Base-by-base conservation (phyloP, 2,113 vertebrate species). In the Aleadryas rufinucha region DNA sequence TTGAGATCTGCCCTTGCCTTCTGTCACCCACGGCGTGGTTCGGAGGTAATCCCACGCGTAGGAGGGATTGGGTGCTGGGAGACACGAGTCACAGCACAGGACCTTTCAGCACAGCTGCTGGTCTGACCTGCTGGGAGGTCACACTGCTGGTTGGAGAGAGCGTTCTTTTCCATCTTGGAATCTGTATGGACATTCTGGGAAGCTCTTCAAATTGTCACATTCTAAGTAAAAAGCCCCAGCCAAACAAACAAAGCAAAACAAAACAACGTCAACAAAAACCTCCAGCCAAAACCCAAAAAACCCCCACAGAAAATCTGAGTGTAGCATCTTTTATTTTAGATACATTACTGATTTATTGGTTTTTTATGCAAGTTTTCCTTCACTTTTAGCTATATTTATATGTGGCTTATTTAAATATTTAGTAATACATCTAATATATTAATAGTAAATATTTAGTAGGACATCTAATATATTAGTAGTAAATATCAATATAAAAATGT, bases 1-100 rank as follows among this genome's bases (percentile, higher is more conserved):
- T 2, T 1, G 7, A 79, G 75, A 20, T 79, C 49, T 1, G 9
- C 24, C 79, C 74, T 81, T 7, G 12, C 86, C 10, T 70, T 52
- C 82, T 64, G 47, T 76, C 31, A 18, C 35, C 72, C 69, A 1
- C 10, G 1, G 3, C 0, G 0, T 30, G 64, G 27, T 33, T 53
- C 1, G 0, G 70, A 21, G 21, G 2, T 92, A 79, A 94, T 90
- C 56, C 89, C 47, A 3, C 0, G 1, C 0, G 22, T 64, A 50
- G 86, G 87, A 85, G 75, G 50, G 75, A 10, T 1, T 4, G 18
- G 20, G 5, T 9, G 5, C 44, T 72, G 84, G 52, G 35, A 22
- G 27, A 23, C 45, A 33, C 49, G 44, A 44, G 28, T 50, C 56
- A 3, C 2, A 42, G 42, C 42, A 16, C 14, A 16, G 4, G 50